Base-by-base conservation (phyloP, 1,140 invertebrate species). In the Lineus longissimus region DNA sequence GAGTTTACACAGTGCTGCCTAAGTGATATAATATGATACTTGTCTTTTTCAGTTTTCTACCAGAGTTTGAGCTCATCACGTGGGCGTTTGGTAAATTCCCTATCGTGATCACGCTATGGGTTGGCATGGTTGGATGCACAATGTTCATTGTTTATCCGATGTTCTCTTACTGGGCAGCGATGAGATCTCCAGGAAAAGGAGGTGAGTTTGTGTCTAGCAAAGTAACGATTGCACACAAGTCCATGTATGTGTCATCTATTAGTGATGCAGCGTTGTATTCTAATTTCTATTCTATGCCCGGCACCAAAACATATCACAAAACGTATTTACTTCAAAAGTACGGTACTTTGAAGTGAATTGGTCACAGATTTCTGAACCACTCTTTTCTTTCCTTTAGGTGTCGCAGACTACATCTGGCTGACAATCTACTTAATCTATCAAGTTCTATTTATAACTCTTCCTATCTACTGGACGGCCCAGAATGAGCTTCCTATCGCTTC, bases 401-500 rank as follows among this genome's bases (percentile, higher is more conserved):
- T 67, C 2, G 74, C 70, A 29, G 82, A 84, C 70, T 67, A 72
- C 31, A 15, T 76, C 0, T 82, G 76, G 67, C 66, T 81, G 7
- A 47, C 47, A 22, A 6, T 77, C 11, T 84, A 78, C 57, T 41
- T 81, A 6, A 25, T 70, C n/a, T 84, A 82, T 68, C 74, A 81
- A 63, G 19, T 73, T 7, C 67, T 68, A 0, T 79, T 84, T 60
- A 69, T 88, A 1, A 70, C 82, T 36, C 66, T 88, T 22, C 86
- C 88, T 2, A 72, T 84, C 1, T 76, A 74, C 56, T 74, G 82
- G 40, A 69, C 87, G 6, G 63, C 86, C 0, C 69, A 83, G 15
- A 73, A 85, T 58, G 64, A 86, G 7, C 71, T 91, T 9, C 86
- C 88, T 2, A 84, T 88, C 19, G 87, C 71, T 1, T 81, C 79